phyloP scores from a whole-genome alignment of 2,888 invertebrate species.

The Lottia scabra region DNA sequence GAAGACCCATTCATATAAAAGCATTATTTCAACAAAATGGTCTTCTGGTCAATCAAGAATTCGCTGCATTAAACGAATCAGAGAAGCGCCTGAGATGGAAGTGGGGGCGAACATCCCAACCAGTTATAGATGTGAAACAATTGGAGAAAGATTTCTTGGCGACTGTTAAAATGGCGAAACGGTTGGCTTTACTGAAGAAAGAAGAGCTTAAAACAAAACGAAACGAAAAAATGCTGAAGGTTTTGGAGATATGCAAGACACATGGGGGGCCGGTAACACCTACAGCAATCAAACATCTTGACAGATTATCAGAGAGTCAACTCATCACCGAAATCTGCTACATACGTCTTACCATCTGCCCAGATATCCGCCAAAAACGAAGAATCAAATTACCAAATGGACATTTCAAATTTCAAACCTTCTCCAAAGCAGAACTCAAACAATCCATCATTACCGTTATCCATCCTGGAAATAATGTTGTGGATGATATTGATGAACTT shows the following conservation, averaged over 20 bases:
- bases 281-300: background rate
- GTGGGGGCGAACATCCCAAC: background rate
- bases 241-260: background rate
- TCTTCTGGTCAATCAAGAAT: background rate
- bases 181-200: background rate
- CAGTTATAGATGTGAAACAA: background rate
- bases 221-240: background rate
- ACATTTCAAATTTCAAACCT: background rate
- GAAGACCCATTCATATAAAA: background rate
- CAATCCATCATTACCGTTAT: background rate
- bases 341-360: constrained; percentile 2
- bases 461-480: background rate
- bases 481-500: background rate
- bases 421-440: background rate
- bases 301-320: background rate
- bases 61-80: background rate
- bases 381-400: background rate
- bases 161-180: background rate
- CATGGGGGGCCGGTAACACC: background rate
- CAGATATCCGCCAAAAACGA: background rate
- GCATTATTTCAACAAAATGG: background rate
- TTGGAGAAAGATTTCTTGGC: background rate
- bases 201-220: background rate
- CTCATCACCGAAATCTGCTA: background rate
- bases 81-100: background rate